These are phyloP conservation scores for Caenorhabditis elegans DNA, from an alignment of 1,140 invertebrate genomes.

Conservation along the genomic window WBcel235 BX284605.5:10231001-10231500, in stretches of 20 bases:
- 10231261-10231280: not conserved
- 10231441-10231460: conserved; percentile 1
- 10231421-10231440: conserved; percentile 17
- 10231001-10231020: too few species aligned
- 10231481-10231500: conserved; percentile 32
- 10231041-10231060: too few species aligned
- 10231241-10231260: not conserved
- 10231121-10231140: conserved; percentile 6
- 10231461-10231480: conserved; percentile 24
- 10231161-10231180: too few species aligned
- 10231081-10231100: too few species aligned
- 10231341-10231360: conserved; percentile 17
- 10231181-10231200: not conserved
- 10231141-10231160: not conserved
- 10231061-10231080: too few species aligned
- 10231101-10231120: too few species aligned
- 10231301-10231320: not conserved
- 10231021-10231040: too few species aligned
- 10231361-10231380: conserved; percentile 12
- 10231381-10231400: conserved; percentile 27
- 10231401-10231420: conserved; percentile 16
- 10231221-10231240: not conserved
- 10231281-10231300: not conserved
- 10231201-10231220: not conserved
- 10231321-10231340: conserved; percentile 3